A percentile compares a stretch with the other conserved stretches of the same genome.
phyloP scores from a whole-genome alignment of 2,113 vertebrate genomes.

The Sinosuthora webbiana region DNA sequence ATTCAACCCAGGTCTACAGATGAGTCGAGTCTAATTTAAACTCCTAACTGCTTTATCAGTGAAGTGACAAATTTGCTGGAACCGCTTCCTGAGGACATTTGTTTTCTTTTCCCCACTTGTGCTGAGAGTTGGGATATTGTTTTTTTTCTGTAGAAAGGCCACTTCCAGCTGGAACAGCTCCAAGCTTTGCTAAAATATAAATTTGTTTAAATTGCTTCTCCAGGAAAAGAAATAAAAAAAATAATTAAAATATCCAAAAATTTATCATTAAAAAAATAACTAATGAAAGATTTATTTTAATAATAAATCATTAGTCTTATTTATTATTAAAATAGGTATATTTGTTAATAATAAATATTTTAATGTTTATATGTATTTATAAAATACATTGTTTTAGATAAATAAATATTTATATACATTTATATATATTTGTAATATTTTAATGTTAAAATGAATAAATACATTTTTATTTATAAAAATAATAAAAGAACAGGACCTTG shows the following conservation, averaged over 20 bases:
- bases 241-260: too few species aligned
- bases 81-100: neutral
- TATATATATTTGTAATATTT: too few species aligned
- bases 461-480: too few species aligned
- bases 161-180: slow-evolving; percentile 26
- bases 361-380: too few species aligned
- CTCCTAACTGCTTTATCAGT: neutral
- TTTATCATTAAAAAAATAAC: too few species aligned
- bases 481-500: neutral
- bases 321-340: too few species aligned
- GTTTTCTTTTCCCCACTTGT: neutral
- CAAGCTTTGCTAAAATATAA: neutral
- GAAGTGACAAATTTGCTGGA: neutral
- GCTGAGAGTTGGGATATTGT: neutral
- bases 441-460: too few species aligned
- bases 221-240: neutral
- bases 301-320: too few species aligned
- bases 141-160: neutral
- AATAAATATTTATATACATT: too few species aligned
- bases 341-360: too few species aligned
- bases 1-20: neutral
- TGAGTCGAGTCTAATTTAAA: neutral
- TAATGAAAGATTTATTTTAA: too few species aligned
- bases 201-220: neutral
- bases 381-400: too few species aligned